These are phyloP conservation scores for Neocrepidodera transversa DNA, from an alignment of 2,888 invertebrate species.

Conservation along the genomic window DNA sequence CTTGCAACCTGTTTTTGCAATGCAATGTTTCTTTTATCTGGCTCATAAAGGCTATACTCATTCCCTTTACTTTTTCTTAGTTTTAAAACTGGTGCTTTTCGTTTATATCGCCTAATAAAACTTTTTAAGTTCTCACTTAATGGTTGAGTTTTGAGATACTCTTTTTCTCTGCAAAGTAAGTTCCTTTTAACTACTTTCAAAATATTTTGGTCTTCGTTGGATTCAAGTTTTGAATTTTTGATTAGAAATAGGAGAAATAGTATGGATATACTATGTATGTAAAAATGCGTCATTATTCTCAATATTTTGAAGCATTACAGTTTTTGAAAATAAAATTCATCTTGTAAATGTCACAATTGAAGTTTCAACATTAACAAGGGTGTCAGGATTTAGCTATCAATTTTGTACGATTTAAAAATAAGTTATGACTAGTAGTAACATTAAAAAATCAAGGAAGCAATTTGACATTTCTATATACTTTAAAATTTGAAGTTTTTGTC, in stretches of 20 bases:
- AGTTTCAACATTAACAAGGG: too few relatives aligned
- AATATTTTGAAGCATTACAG: not conserved
- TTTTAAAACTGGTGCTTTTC: conserved; percentile 2
- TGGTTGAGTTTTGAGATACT: conserved; percentile 32
- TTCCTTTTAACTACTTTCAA: conserved; percentile 26
- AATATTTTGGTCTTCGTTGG: not conserved
- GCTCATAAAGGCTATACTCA: not conserved
- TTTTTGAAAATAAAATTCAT: not conserved
- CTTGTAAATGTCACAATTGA: not conserved
- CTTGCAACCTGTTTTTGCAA: not conserved
- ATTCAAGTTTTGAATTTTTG: not conserved
- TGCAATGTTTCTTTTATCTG: too few relatives aligned
- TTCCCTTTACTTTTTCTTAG: not conserved
- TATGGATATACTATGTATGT: too few relatives aligned
- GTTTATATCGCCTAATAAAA: conserved; percentile 32
- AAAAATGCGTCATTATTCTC: not conserved
- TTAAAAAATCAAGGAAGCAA: not conserved
- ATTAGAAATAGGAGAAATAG: not conserved
- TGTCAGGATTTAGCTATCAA: too few relatives aligned
- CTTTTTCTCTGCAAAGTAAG: conserved; percentile 28
- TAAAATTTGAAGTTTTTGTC: not conserved
- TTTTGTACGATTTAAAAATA: too few relatives aligned
- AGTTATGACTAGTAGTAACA: too few relatives aligned
- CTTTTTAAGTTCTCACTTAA: conserved; percentile 30
- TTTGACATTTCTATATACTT: not conserved